phyloP scores from a whole-genome alignment of 2,113 vertebrate species.

The Eidolon helvum region DNA sequence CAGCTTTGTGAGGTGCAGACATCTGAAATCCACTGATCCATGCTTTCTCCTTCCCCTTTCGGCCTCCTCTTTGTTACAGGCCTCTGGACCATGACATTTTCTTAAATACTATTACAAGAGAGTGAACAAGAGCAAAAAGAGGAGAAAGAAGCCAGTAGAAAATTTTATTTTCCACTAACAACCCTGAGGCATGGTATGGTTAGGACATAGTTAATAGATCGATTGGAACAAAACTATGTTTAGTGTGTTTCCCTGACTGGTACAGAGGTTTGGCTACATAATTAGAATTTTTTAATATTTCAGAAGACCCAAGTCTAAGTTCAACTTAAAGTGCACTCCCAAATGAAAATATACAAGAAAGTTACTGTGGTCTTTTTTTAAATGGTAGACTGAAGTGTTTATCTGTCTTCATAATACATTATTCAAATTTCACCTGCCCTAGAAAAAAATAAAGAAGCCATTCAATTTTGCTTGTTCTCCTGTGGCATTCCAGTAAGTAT shows the following conservation, averaged over 20 bases:
- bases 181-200: neutral
- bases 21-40: neutral
- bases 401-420: neutral
- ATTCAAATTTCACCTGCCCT: slow-evolving; percentile 21
- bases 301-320: slow-evolving; percentile 1
- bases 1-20: neutral
- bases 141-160: neutral
- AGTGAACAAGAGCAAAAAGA: neutral
- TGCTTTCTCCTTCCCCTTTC: neutral
- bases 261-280: neutral
- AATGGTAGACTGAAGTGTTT: neutral
- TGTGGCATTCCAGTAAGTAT: neutral
- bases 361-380: neutral
- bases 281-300: neutral
- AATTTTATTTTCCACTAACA: neutral
- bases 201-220: neutral
- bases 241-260: neutral
- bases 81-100: neutral
- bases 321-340: neutral
- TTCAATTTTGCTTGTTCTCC: neutral
- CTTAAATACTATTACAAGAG: neutral
- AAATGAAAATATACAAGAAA: neutral
- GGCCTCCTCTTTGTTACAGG: neutral
- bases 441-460: slow-evolving; percentile 15
- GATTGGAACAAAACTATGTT: neutral